phyloP scores from a whole-genome alignment of 2,113 vertebrate species.

The Plestiodon gilberti region DNA sequence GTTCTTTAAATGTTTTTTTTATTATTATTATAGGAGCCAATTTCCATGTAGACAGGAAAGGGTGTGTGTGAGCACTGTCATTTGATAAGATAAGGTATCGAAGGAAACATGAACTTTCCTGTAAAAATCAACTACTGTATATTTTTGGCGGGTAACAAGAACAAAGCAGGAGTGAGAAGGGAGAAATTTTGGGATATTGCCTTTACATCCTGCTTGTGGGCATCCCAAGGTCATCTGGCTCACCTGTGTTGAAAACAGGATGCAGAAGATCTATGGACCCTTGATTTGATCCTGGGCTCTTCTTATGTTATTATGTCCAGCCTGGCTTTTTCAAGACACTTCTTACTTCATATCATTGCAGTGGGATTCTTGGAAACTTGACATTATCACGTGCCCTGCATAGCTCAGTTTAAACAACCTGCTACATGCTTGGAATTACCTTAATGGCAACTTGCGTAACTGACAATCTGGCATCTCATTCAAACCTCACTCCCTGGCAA shows the following conservation, averaged over 20 bases:
- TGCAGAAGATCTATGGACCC: neutral
- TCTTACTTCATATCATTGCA: neutral
- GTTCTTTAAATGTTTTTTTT: neutral
- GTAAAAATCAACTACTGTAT: too few relatives aligned
- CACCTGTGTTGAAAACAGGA: neutral
- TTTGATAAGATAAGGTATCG: too few relatives aligned
- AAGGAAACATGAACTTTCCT: too few relatives aligned
- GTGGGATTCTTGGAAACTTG: neutral
- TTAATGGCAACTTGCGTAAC: neutral
- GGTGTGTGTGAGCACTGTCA: too few relatives aligned
- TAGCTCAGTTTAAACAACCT: neutral
- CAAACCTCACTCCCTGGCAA: neutral
- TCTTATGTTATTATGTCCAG: neutral
- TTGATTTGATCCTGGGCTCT: neutral
- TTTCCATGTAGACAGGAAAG: too few relatives aligned
- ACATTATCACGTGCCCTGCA: neutral
- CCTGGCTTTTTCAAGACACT: neutral
- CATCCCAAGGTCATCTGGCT: neutral
- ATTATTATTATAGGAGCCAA: too few relatives aligned
- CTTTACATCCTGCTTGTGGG: neutral
- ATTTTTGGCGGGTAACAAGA: neutral
- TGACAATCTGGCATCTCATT: neutral
- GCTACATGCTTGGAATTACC: neutral
- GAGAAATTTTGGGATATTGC: neutral
- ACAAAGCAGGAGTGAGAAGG: neutral